Conservation (phyloP, 2,797 vertebrate genomes). For the Pangasius djambal region DNA sequence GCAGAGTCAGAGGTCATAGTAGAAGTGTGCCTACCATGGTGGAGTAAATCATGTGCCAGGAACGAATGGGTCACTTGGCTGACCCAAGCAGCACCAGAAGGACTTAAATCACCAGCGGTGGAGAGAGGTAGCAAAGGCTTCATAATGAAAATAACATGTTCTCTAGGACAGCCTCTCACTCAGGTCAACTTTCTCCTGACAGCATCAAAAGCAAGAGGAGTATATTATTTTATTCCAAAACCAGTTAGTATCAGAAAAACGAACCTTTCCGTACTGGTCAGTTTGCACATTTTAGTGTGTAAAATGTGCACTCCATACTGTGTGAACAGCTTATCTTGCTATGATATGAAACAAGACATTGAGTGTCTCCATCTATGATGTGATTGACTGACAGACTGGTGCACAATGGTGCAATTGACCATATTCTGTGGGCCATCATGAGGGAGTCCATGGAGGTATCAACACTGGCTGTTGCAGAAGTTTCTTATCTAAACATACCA, state of each 20-base stretch:
- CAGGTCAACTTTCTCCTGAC: constrained; percentile 30
- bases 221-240: constrained; percentile 7
- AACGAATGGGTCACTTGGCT: constrained; percentile 60
- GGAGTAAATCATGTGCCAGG: constrained; percentile 65
- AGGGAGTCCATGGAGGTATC: neutral
- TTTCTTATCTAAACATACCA: constrained; percentile 71
- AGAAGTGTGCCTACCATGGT: constrained; percentile 60
- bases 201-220: neutral
- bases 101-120: constrained; percentile 68
- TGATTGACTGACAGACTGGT: neutral
- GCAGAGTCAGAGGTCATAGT: constrained; percentile 51
- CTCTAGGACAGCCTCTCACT: constrained; percentile 39
- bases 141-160: constrained; percentile 67
- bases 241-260: neutral
- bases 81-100: constrained; percentile 61
- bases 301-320: neutral
- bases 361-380: neutral
- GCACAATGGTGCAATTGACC: neutral
- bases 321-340: neutral
- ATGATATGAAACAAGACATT: neutral
- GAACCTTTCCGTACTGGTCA: neutral
- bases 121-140: constrained; percentile 61
- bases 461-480: neutral
- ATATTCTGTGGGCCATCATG: neutral
- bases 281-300: neutral